Base-by-base conservation (phyloP, 2,888 invertebrate species). In the Xiphydria camelus region DNA sequence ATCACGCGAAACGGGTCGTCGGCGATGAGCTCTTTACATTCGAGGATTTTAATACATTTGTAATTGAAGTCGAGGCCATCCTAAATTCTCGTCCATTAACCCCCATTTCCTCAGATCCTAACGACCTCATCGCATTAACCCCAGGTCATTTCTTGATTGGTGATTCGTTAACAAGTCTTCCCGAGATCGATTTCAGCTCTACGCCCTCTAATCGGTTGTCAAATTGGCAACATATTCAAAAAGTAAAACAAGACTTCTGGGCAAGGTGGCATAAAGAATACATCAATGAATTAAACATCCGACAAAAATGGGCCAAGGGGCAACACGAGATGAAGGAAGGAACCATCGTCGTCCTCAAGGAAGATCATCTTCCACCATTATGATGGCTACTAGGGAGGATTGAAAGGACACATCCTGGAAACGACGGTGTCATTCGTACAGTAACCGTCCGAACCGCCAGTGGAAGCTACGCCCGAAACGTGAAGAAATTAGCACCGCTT, bases 301-400 rank as follows among this genome's bases (percentile, higher is more conserved):
- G 56, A 2, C 43, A 12, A 5, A 56, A 54, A 18, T 58, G 49
- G 58, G 18, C 36, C 1, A 36, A 17, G n/a, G 32, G 17, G 4
- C 18, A 29, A 7, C 40, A 25, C 9, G 2, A 23, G 0, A 43
- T 55, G 7, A 12, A 43, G 14, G 32, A 36, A 7, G 49, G 49
- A 14, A 26, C 40, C 3, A 19, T 57, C 4, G 53, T 55, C 12
- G 35, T 55, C 14, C 4, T 57, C 1, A 51, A 47, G 21, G 56
- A 56, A 5, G 53, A 58, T 9, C 44, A 53, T 4, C 10, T 31
- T 3, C 53, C 57, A 4, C 57, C 57, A 1, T 10, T 45, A 2
- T 40, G 54, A 34, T 61, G 64, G 62, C 44, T 45, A 1, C 26
- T 62, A 5, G 61, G 57, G n/a, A 37, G 56, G 14, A 44, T 61